Conservation (phyloP, 2,888 invertebrate genomes). For the Hylaea fasciaria region DNA sequence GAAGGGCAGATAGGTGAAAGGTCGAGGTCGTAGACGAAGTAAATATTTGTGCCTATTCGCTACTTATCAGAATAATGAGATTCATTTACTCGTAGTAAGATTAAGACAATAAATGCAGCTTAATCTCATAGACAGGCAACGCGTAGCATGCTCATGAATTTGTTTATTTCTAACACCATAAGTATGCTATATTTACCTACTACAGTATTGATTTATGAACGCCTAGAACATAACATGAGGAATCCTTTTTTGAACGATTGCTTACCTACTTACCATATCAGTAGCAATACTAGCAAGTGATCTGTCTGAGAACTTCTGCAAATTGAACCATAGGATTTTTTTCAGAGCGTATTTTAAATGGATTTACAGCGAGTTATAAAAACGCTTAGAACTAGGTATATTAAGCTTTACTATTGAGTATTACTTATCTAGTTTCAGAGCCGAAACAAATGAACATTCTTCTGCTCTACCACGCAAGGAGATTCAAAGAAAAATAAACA, state of each 20-base stretch:
- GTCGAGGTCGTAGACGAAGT: constrained; percentile 60
- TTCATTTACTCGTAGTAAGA: constrained; percentile 11
- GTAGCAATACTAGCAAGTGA: no score
- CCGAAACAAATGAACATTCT: background rate
- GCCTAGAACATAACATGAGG: background rate
- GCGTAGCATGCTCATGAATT: background rate
- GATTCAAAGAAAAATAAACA: no score
- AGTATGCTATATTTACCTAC: background rate
- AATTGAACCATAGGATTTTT: no score
- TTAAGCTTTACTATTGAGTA: no score
- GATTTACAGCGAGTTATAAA: no score
- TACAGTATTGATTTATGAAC: background rate
- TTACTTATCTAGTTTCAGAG: no score
- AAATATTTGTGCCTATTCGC: constrained; percentile 45
- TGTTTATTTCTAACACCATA: constrained; percentile 1
- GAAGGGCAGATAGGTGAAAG: constrained; percentile 53
- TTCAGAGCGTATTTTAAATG: no score
- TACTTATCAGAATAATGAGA: constrained; percentile 37
- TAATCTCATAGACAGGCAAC: constrained; percentile 1
- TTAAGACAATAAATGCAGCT: constrained; percentile 13
- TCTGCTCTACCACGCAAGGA: no score
- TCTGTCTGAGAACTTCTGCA: no score
- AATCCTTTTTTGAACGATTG: no score
- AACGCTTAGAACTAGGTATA: no score
- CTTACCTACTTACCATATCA: no score